Evolutionary conservation across 2,797 vertebrate species (phyloP).

Genomic region (Pyrocephalus nanus): DNA sequence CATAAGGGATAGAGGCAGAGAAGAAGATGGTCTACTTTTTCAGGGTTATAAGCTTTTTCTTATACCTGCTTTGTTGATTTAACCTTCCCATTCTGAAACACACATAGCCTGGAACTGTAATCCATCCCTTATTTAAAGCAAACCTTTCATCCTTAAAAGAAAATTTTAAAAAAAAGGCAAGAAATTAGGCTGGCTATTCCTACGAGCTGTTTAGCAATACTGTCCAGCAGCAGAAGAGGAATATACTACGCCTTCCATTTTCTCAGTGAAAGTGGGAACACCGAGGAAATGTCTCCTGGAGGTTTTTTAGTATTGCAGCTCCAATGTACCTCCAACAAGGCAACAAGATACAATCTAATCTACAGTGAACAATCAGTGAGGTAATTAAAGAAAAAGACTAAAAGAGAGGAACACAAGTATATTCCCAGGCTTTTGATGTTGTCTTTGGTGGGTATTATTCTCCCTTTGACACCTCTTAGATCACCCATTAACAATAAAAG

Average conservation of each 20-base stretch:
- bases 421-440: constrained; percentile 19
- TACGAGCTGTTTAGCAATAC: background rate
- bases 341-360: constrained; percentile 18
- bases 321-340: background rate
- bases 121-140: background rate
- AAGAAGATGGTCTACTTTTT: background rate
- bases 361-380: background rate
- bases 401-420: constrained; percentile 9
- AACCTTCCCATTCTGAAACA: background rate
- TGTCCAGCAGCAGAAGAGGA: background rate
- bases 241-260: background rate
- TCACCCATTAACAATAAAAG: constrained; percentile 5
- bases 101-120: background rate
- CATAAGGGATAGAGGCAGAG: background rate
- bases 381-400: constrained; percentile 24
- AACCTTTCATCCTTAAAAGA: background rate
- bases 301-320: background rate
- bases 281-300: background rate
- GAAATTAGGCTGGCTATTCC: background rate
- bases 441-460: background rate
- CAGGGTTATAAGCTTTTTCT: background rate
- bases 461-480: constrained; percentile 26
- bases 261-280: background rate
- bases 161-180: background rate
- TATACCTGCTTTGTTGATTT: fast-evolving